phyloP scores from a whole-genome alignment of 30 jellyfish, hydroid and myxozoan genomes.

The Mastigias papua region DNA sequence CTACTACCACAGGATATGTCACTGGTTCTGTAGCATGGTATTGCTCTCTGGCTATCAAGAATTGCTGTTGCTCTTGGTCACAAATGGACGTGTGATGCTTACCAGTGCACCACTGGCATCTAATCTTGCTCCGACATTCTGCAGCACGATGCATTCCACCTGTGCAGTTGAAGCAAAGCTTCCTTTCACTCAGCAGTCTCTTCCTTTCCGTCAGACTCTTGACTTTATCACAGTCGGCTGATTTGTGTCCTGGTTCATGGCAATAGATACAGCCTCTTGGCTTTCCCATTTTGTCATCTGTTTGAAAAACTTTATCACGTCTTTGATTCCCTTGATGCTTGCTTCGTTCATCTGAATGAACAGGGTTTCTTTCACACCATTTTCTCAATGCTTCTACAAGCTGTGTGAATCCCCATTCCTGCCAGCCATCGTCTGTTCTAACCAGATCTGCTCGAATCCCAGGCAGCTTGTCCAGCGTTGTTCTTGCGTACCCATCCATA shows the following conservation, averaged over 20 bases:
- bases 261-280: conserved; percentile 59
- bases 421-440: conserved; percentile 75
- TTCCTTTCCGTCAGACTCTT: conserved; percentile 47
- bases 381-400: conserved; percentile 59
- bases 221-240: conserved; percentile 29
- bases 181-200: conserved; percentile 31
- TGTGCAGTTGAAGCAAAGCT: conserved; percentile 70
- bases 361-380: conserved; percentile 83
- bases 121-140: conserved; percentile 49
- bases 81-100: conserved; percentile 79
- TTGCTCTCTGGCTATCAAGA: no score
- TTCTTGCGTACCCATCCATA: conserved; percentile 63
- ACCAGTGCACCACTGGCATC: conserved; percentile 57
- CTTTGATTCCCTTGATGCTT: background rate
- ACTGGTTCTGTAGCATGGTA: conserved; percentile 27
- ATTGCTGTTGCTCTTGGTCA: no score
- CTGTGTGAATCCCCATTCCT: conserved; percentile 64
- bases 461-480: conserved; percentile 82
- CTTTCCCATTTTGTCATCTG: conserved; percentile 5
- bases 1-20: conserved; percentile 68
- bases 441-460: conserved; percentile 75
- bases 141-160: conserved; percentile 66
- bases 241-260: conserved; percentile 21
- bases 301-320: conserved; percentile 16
- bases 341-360: background rate